Conservation (phyloP, 53 echinoderm and acorn worm species). For the Arbacia lixula region DNA sequence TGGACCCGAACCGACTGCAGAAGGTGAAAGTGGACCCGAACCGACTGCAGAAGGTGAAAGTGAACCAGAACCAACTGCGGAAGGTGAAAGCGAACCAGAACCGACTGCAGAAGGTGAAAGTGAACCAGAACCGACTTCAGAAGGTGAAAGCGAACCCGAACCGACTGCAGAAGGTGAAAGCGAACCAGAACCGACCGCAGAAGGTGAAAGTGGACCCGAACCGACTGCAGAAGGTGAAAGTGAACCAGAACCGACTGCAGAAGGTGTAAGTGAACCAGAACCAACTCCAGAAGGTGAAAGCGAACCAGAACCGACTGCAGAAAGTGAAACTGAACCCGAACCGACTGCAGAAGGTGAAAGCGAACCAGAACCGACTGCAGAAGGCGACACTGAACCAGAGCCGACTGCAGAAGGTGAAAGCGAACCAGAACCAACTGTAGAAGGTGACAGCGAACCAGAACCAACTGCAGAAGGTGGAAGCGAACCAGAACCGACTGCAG, state of each 20-base stretch:
- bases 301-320: conserved; percentile 37
- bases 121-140: conserved; percentile 38
- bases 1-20: conserved; percentile 47
- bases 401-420: conserved; percentile 36
- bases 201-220: conserved; percentile 40
- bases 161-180: conserved; percentile 26
- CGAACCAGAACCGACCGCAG: conserved; percentile 46
- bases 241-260: conserved; percentile 45
- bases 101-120: conserved; percentile 49
- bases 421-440: conserved; percentile 44
- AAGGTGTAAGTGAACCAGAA: conserved; percentile 51
- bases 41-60: conserved; percentile 48
- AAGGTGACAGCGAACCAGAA: conserved; percentile 40
- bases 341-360: conserved; percentile 46
- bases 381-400: conserved; percentile 17
- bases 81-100: conserved; percentile 46
- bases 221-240: conserved; percentile 40
- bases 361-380: conserved; percentile 40
- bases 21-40: conserved; percentile 42
- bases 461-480: conserved; percentile 43
- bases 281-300: conserved; percentile 46
- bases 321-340: conserved; percentile 34
- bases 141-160: conserved; percentile 48
- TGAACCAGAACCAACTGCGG: conserved; percentile 46
- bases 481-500: conserved; percentile 49